Evolutionary conservation across 1,140 invertebrate genomes (phyloP), one percentile per base, ranked within the genome.

Genomic region (Nebria ingens): DNA sequence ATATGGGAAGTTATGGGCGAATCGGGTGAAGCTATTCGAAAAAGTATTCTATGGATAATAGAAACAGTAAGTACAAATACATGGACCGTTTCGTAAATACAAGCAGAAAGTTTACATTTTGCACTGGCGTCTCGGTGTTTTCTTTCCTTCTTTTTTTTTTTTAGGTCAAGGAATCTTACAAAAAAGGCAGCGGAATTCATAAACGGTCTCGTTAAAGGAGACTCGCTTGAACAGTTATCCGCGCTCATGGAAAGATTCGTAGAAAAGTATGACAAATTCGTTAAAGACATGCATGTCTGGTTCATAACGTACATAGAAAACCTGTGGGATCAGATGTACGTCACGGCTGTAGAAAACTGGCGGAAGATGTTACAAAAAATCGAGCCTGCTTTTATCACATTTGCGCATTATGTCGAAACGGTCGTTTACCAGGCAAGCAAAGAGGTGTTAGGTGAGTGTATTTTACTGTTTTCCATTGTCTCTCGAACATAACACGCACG

Each of bases 1-100:
- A 79, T 91, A 59, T 88, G 84, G 84, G 83, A 86, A 42, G 80
- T 87, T 59, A 86, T 90, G 84, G 87, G 87, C 0, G 86, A 88
- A 29, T 89, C 87, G 0, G 86, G 86, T 4, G 75, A 86, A 61
- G 86, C 85, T 0, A 79, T 90, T 1, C 77, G 85, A 19, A 79
- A 87, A 55, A 86, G 84, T 52, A 73, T 90, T 1, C 71, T 82
- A 0, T 89, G 84, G 81, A 75, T 87, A 0, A 80, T 89, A 0
- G 83, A 89, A 53, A 80, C 81, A 1, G 73, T 75, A 65, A 65
- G 61, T 54, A 11, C 15, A 38, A 25, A 19, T 34, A 55, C n/a
- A 50, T 22, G 19, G n/a, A 50, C 21, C n/a, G 2, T 50, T 56
- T 21, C n/a, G 12, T 57, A 6, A 6, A 20, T 17, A 40, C 13